Conservation (phyloP, 1,140 invertebrate genomes). For the Holcopasites calliopsidis region DNA sequence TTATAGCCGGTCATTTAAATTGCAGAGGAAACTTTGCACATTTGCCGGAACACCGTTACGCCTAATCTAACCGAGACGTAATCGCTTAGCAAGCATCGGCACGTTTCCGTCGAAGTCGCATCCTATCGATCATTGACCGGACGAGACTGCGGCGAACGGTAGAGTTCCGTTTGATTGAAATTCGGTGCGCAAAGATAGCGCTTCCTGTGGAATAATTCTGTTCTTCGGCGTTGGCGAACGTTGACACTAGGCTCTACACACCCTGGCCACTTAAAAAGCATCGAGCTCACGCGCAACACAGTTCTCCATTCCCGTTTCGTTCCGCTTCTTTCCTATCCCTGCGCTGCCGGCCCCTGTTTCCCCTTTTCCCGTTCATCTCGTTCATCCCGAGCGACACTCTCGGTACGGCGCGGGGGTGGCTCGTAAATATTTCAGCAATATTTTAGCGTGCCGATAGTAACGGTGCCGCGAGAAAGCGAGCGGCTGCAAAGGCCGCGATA, state of each 20-base stretch:
- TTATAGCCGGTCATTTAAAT: not conserved
- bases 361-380: not conserved
- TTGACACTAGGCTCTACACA: conserved; percentile 41
- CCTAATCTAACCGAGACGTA: not conserved
- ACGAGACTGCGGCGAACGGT: conserved; percentile 18
- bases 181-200: conserved; percentile 56
- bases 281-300: not conserved
- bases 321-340: not conserved
- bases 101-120: not conserved
- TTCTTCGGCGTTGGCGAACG: conserved; percentile 51
- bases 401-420: not conserved
- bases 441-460: conserved; percentile 5
- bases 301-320: no score
- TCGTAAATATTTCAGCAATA: conserved; percentile 26
- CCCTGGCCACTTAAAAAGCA: conserved; percentile 34
- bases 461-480: conserved; percentile 24
- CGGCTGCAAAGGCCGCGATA: conserved; percentile 14
- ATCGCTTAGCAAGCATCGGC: not conserved
- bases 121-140: conserved; percentile 39
- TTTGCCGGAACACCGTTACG: not conserved
- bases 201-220: conserved; percentile 52
- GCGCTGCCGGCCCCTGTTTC: no score
- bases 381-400: not conserved
- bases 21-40: not conserved
- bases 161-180: conserved; percentile 51